These are phyloP conservation scores for Allophyes oxyacanthae DNA, from an alignment of 2,888 invertebrate species.

Conservation along the genomic window DNA sequence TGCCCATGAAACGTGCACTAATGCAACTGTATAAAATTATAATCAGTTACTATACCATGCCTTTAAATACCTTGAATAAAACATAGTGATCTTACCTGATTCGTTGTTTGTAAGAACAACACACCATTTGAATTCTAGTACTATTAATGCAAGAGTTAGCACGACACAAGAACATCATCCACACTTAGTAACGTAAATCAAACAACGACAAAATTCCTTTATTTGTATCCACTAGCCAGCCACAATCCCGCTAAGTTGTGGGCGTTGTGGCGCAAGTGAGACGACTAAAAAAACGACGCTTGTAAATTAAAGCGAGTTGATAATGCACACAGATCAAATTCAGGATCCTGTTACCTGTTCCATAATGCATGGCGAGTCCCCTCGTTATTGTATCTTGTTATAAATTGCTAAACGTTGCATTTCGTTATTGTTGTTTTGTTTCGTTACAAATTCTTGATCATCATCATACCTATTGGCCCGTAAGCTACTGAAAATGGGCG, in stretches of 20 bases:
- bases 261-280: conserved; percentile 1
- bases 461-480: too few relatives aligned
- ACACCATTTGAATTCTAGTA: background rate
- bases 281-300: conserved; percentile 6
- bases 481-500: too few relatives aligned
- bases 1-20: too few relatives aligned
- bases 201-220: conserved; percentile 1
- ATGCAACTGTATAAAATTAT: too few relatives aligned
- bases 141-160: conserved; percentile 1
- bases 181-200: background rate
- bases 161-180: conserved; percentile 22
- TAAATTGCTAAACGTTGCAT: too few relatives aligned
- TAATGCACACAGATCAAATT: conserved; percentile 37
- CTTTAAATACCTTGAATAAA: too few relatives aligned
- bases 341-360: conserved; percentile 56
- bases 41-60: too few relatives aligned
- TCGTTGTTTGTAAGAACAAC: background rate
- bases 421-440: too few relatives aligned
- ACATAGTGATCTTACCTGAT: conserved; percentile 14
- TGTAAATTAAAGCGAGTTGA: conserved; percentile 36
- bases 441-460: too few relatives aligned
- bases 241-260: background rate
- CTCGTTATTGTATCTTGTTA: conserved; percentile 6
- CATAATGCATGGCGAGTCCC: conserved; percentile 52
- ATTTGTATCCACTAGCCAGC: background rate